These are phyloP conservation scores for Aleiodes alternator DNA, from an alignment of 2,888 invertebrate genomes.

Conservation along the genomic window DNA sequence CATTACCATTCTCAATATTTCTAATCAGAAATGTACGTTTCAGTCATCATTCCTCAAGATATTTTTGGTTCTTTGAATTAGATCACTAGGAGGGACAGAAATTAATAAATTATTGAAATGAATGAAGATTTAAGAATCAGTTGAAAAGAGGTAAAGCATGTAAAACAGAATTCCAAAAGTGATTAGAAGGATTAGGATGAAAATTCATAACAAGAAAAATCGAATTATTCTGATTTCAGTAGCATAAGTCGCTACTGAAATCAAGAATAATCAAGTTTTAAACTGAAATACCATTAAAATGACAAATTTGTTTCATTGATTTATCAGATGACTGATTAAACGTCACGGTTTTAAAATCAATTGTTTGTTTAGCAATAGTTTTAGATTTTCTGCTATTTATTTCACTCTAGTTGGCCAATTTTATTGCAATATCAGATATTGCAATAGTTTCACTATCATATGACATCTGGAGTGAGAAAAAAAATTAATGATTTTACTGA, in stretches of 20 bases:
- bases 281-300: background rate
- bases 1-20: conserved; percentile 8
- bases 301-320: background rate
- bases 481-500: background rate
- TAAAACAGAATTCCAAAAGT: background rate
- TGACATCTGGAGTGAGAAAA: background rate
- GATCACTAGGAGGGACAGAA: no score
- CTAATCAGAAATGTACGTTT: no score
- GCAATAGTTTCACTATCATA: conserved; percentile 22
- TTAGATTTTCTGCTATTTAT: background rate
- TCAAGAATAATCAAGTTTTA: no score
- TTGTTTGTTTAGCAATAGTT: conserved; percentile 18
- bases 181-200: background rate
- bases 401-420: conserved; percentile 15
- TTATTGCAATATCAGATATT: conserved; percentile 22
- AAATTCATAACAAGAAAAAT: no score
- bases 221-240: no score
- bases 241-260: no score
- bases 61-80: no score
- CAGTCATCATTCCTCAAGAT: no score
- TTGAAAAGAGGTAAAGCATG: background rate
- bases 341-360: conserved; percentile 13
- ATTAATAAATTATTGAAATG: no score
- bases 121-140: no score
- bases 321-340: conserved; percentile 18